Evolutionary conservation across 37 sponge, comb jelly and placozoan genomes (phyloP).

Genomic region (Theonella swinhoei): DNA sequence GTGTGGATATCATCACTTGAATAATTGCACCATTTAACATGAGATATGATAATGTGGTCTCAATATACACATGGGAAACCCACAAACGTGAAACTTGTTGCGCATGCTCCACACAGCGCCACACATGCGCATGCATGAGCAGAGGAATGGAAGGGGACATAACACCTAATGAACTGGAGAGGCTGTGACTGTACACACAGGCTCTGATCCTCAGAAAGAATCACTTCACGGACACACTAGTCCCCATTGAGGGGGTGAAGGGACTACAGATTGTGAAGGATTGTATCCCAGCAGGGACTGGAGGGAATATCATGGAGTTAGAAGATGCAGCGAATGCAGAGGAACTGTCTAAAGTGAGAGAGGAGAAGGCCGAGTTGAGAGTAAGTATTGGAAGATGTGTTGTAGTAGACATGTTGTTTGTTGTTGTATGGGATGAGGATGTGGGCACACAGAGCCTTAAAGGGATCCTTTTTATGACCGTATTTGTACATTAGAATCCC

Average conservation of each 20-base stretch:
- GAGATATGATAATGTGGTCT: too few relatives aligned
- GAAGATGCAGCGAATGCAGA: conserved; percentile 74
- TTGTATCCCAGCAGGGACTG: neutral
- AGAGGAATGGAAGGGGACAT: conserved; percentile 60
- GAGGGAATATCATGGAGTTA: conserved; percentile 46
- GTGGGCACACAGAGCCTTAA: too few relatives aligned
- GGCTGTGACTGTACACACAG: conserved; percentile 49
- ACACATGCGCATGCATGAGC: too few relatives aligned
- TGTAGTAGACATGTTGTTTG: too few relatives aligned
- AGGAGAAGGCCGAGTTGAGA: conserved; percentile 83
- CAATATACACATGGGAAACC: too few relatives aligned
- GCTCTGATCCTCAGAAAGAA: conserved; percentile 38
- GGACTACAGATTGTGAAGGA: conserved; percentile 23
- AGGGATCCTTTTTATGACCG: too few relatives aligned
- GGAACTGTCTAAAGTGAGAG: conserved; percentile 74
- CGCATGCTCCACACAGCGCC: too few relatives aligned
- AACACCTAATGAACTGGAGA: conserved; percentile 50
- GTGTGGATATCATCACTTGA: too few relatives aligned
- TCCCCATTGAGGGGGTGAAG: conserved; percentile 54
- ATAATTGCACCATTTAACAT: too few relatives aligned
- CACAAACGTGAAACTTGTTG: too few relatives aligned
- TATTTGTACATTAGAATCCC: too few relatives aligned
- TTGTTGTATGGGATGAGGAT: too few relatives aligned
- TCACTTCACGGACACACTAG: conserved; percentile 38
- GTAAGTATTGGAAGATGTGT: conserved; percentile 47